Evolutionary conservation across 2,113 vertebrate species (phyloP).

Genomic region (Lynx canadensis): DNA sequence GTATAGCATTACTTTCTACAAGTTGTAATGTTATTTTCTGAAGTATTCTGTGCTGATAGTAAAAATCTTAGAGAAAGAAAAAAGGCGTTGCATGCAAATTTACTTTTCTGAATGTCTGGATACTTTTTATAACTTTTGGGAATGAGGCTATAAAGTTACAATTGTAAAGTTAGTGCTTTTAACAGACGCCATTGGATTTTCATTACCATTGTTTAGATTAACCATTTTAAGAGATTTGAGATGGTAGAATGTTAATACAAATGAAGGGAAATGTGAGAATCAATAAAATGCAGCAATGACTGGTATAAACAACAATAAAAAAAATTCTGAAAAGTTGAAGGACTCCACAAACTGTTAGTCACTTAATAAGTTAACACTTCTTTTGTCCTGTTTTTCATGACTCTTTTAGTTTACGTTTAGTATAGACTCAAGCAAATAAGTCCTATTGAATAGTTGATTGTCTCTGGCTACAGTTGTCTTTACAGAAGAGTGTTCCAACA

Average conservation of each 20-base stretch:
- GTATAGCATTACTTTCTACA: background rate
- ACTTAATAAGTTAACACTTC: background rate
- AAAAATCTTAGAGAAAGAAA: background rate
- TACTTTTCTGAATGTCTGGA: background rate
- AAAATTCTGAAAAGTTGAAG: background rate
- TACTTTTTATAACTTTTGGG: background rate
- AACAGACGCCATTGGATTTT: background rate
- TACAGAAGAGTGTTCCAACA: background rate
- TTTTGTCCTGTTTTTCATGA: background rate
- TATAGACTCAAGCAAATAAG: background rate
- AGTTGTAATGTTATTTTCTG: slow-evolving; percentile 28
- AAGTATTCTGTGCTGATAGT: background rate
- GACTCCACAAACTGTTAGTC: background rate
- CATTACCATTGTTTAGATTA: background rate
- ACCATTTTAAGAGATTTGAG: background rate
- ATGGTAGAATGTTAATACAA: background rate
- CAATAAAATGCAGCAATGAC: background rate
- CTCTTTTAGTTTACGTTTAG: background rate
- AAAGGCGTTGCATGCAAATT: background rate
- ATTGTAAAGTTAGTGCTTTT: background rate
- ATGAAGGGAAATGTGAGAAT: background rate
- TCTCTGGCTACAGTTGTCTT: background rate
- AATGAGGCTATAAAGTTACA: background rate
- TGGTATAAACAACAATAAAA: background rate
- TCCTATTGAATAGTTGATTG: background rate